These are phyloP conservation scores for Nycticebus coucang DNA, from an alignment of 2,113 vertebrate species.

Conservation along the genomic window DNA sequence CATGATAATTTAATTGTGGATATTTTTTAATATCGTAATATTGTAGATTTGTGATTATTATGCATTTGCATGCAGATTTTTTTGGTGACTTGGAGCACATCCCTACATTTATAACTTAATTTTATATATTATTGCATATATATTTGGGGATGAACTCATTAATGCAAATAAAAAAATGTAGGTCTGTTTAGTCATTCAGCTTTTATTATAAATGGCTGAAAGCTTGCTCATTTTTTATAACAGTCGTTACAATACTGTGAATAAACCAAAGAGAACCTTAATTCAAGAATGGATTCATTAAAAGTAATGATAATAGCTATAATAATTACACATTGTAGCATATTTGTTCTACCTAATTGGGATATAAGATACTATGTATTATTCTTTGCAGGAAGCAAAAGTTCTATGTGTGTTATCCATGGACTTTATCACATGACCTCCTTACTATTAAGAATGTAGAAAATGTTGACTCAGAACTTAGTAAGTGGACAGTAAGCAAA, in stretches of 20 bases:
- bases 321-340: conserved; percentile 84
- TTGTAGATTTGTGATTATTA: conserved; percentile 99
- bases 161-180: conserved; percentile 87
- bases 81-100: conserved; percentile 95
- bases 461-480: neutral
- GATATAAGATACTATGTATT: conserved; percentile 81
- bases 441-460: neutral
- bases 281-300: conserved; percentile 86
- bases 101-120: conserved; percentile 99
- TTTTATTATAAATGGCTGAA: conserved; percentile 88
- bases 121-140: conserved; percentile 98
- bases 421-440: conserved; percentile 17
- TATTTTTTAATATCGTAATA: conserved; percentile 99
- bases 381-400: conserved; percentile 75
- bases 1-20: conserved; percentile 99
- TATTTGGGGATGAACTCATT: conserved; percentile 92
- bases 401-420: conserved; percentile 49
- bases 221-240: conserved; percentile 84
- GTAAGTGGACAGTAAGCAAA: neutral
- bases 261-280: conserved; percentile 85
- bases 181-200: conserved; percentile 85
- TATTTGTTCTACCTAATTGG: conserved; percentile 86
- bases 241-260: conserved; percentile 81
- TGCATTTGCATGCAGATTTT: conserved; percentile 99
- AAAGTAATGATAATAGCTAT: conserved; percentile 80